Percentiles rank a stretch among this genome's conserved stretches.
Evolutionary conservation across 2,113 vertebrate genomes (phyloP).

Genomic region (Hypanus sabinus): DNA sequence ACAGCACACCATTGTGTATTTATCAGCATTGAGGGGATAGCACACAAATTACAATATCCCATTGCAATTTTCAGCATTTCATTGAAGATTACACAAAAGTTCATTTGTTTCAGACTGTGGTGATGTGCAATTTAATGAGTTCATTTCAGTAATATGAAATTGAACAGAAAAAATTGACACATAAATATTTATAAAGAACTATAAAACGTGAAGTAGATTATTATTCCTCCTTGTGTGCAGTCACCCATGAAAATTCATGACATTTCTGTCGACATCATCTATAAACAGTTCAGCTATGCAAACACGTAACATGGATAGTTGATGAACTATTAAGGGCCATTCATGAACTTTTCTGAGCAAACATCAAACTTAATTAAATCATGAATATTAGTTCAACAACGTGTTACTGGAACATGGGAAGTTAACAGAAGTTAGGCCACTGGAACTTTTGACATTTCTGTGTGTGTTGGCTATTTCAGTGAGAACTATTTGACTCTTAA

Average conservation of each 20-base stretch:
- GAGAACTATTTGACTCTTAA: background rate
- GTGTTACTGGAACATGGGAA: background rate
- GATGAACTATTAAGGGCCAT: background rate
- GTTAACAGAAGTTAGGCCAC: background rate
- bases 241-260: constrained; percentile 11
- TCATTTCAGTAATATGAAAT: background rate
- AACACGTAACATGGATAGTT: constrained; percentile 8
- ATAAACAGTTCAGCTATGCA: background rate
- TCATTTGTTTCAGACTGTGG: background rate
- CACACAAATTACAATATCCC: background rate
- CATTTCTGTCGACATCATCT: constrained; percentile 3
- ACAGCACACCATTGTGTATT: background rate
- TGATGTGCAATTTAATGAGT: background rate
- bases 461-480: background rate
- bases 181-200: constrained; percentile 14
- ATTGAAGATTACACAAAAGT: background rate
- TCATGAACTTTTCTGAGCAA: constrained; percentile 20
- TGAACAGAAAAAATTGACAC: background rate
- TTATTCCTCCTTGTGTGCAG: background rate
- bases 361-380: constrained; percentile 18
- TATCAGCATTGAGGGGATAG: background rate
- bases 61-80: background rate
- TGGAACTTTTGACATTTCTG: background rate
- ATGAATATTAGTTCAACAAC: background rate
- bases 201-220: background rate